These are phyloP conservation scores for Rhagonycha lutea DNA, from an alignment of 2,888 invertebrate species.

Conservation along the genomic window DNA sequence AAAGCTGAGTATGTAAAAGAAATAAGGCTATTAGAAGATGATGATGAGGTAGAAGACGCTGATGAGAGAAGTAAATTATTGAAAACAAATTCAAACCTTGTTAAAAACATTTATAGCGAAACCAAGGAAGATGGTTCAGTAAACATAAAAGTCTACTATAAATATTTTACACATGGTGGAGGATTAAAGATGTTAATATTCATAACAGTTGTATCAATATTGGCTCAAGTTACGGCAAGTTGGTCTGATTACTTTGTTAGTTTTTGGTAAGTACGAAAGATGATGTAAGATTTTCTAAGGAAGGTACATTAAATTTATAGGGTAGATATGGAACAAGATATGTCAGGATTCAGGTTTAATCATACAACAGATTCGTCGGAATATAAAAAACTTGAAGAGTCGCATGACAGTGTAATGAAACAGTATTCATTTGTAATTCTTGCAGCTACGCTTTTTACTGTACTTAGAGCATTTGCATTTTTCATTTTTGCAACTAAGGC, in stretches of 20 bases:
- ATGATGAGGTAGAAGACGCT: constrained; percentile 16
- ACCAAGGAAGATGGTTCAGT: constrained; percentile 38
- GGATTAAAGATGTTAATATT: constrained; percentile 34
- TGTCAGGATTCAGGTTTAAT: constrained; percentile 18
- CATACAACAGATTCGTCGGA: constrained; percentile 21
- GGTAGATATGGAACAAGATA: constrained; percentile 33
- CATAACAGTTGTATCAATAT: constrained; percentile 29
- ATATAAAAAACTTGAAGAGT: constrained; percentile 13
- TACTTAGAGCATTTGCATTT: constrained; percentile 37
- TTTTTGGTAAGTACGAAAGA: constrained; percentile 21
- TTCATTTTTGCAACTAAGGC: constrained; percentile 39
- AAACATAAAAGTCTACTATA: constrained; percentile 34
- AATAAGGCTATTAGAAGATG: constrained; percentile 3
- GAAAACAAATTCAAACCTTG: not conserved
- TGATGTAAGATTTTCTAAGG: not conserved
- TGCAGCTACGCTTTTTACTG: constrained; percentile 13
- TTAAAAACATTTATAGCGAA: constrained; percentile 35
- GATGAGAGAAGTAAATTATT: constrained; percentile 2
- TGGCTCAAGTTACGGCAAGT: constrained; percentile 34
- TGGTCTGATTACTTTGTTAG: constrained; percentile 38
- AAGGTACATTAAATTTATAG: constrained; percentile 15
- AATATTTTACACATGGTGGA: constrained; percentile 39
- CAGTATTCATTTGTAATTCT: constrained; percentile 40
- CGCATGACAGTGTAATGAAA: constrained; percentile 32
- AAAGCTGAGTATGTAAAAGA: constrained; percentile 29